phyloP scores from a whole-genome alignment of 2,888 invertebrate species.

The Anarsia innoxiella region DNA sequence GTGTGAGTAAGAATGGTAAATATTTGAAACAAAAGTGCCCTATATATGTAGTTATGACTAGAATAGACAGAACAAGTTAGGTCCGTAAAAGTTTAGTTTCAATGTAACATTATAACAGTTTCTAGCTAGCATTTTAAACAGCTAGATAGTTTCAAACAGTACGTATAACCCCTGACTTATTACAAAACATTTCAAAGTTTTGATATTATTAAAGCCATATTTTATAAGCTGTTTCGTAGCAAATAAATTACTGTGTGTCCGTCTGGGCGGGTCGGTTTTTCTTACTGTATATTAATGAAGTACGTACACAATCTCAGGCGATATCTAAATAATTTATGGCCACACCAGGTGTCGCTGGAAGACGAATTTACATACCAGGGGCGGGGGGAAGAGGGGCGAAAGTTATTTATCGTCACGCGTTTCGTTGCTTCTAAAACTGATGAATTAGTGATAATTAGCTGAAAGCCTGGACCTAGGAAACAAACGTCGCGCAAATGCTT shows the following conservation, averaged over 20 bases:
- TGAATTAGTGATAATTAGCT: constrained; percentile 40
- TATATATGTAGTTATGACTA: not conserved
- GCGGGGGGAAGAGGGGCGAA: constrained; percentile 21
- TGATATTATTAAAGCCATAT: constrained; percentile 9
- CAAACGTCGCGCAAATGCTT: too few species aligned
- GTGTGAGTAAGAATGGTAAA: too few species aligned
- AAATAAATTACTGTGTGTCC: constrained; percentile 34
- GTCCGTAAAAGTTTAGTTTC: not conserved
- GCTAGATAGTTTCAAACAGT: not conserved
- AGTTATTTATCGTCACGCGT: constrained; percentile 44
- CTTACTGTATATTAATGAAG: constrained; percentile 60
- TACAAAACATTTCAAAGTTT: not conserved
- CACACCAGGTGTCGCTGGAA: constrained; percentile 53
- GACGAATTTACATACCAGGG: constrained; percentile 51
- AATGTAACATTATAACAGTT: not conserved
- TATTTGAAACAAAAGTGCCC: not conserved
- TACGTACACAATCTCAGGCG: constrained; percentile 50
- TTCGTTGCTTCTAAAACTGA: constrained; percentile 41
- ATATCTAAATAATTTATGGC: constrained; percentile 66
- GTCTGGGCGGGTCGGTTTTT: constrained; percentile 42
- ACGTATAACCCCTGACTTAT: not conserved
- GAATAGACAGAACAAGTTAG: too few species aligned
- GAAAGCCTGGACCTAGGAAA: not conserved
- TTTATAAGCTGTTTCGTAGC: constrained; percentile 24
- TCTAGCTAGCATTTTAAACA: not conserved